Evolutionary conservation across 2,888 invertebrate genomes (phyloP).

Genomic region (Phlogophora meticulosa): DNA sequence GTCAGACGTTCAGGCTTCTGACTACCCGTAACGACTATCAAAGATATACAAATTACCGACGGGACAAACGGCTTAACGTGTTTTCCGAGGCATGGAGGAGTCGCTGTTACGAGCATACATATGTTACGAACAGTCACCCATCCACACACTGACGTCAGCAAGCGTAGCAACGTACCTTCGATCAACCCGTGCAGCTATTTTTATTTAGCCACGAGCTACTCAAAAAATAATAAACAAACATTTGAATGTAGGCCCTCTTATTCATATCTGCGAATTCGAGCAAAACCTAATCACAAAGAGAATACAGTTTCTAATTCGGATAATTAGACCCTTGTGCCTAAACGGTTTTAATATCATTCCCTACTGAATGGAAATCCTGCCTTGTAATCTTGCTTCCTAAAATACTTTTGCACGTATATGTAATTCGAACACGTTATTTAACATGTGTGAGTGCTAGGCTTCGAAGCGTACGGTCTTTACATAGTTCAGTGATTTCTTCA

Average conservation of each 20-base stretch:
- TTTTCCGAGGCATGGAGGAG: no score
- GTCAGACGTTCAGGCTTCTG: no score
- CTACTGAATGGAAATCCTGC: conserved; percentile 30
- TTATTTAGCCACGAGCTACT: background rate
- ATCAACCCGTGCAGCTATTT: no score
- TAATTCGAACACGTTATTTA: conserved; percentile 18
- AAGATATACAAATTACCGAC: no score
- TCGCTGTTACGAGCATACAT: no score
- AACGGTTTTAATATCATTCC: conserved; percentile 53
- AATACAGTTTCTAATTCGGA: conserved; percentile 44
- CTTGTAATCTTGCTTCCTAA: conserved; percentile 18
- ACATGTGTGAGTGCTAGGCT: conserved; percentile 27
- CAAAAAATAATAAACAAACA: conserved; percentile 22
- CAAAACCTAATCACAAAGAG: conserved; percentile 50
- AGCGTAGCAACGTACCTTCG: no score
- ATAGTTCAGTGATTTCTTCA: conserved; percentile 48
- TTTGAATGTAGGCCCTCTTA: conserved; percentile 24
- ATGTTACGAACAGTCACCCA: no score
- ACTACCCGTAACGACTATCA: no score
- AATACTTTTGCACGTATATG: conserved; percentile 19
- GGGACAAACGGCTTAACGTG: no score
- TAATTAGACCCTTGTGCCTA: conserved; percentile 35
- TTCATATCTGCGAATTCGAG: conserved; percentile 43
- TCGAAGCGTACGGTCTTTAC: conserved; percentile 29
- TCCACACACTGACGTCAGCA: no score